phyloP scores from a whole-genome alignment of 2,113 vertebrate species.

The Lasiurus cinereus region DNA sequence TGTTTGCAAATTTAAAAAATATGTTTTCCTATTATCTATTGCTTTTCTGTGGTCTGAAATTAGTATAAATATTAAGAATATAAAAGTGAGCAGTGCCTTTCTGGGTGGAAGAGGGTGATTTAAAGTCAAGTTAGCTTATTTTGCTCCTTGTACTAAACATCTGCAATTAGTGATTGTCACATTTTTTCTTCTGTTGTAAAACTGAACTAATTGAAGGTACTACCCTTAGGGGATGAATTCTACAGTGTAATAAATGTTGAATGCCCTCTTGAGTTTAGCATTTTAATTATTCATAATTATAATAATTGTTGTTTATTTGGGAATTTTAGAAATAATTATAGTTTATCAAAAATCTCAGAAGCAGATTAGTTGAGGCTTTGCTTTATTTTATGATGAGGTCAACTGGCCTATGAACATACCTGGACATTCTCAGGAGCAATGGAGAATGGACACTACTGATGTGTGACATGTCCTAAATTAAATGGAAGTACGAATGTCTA shows the following conservation, averaged over 20 bases:
- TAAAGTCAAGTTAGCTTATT: constrained; percentile 11
- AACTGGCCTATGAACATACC: neutral
- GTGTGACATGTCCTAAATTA: neutral
- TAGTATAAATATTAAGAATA: neutral
- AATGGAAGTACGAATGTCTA: neutral
- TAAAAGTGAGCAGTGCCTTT: neutral
- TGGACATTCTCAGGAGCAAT: neutral
- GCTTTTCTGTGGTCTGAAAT: neutral
- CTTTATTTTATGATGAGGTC: neutral
- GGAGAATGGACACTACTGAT: neutral
- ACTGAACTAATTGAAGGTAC: constrained; percentile 65
- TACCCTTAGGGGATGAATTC: neutral
- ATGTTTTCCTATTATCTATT: neutral
- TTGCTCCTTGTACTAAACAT: constrained; percentile 60
- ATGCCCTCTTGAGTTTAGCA: constrained; percentile 67
- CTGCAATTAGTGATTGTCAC: constrained; percentile 62
- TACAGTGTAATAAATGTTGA: constrained; percentile 47
- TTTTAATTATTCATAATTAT: constrained; percentile 79
- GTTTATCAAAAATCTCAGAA: constrained; percentile 54
- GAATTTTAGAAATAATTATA: constrained; percentile 65
- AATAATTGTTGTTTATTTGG: constrained; percentile 74
- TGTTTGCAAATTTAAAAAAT: constrained; percentile 12
- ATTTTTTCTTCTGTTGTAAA: constrained; percentile 68
- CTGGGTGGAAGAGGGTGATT: neutral
- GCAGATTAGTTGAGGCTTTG: neutral